These are phyloP conservation scores for Nasonia vitripennis DNA, from an alignment of 1,140 invertebrate genomes.

Conservation along the genomic window DNA sequence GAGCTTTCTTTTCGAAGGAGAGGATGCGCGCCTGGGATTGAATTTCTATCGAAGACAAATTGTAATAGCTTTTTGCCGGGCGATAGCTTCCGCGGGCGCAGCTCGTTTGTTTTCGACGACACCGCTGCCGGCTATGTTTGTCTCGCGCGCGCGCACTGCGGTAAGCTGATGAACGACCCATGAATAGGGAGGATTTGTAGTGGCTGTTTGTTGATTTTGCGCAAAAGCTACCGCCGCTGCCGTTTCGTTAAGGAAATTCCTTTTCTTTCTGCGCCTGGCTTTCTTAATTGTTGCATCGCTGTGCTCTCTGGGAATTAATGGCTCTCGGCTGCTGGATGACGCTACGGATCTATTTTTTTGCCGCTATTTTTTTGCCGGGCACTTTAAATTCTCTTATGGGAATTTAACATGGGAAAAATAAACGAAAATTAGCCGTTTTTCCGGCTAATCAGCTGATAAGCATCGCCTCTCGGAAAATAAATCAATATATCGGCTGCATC, in stretches of 20 bases:
- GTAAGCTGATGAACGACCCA: background rate
- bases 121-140: background rate
- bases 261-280: background rate
- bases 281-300: background rate
- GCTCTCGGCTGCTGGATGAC: background rate
- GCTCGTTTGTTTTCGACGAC: background rate
- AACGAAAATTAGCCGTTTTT: background rate
- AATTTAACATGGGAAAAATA: too few species aligned
- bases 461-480: background rate
- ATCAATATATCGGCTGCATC: slow-evolving; percentile 17
- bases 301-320: background rate
- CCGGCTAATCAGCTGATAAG: slow-evolving; percentile 33
- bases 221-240: background rate
- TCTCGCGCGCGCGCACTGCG: background rate
- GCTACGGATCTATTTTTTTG: background rate
- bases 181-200: background rate
- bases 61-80: background rate
- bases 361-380: too few species aligned
- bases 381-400: too few species aligned
- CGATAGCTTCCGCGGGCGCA: background rate
- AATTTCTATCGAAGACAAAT: slow-evolving; percentile 4
- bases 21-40: background rate
- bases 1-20: background rate
- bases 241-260: background rate
- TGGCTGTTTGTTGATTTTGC: background rate